A percentile compares a stretch with the other conserved stretches of the same genome.
These are phyloP conservation scores for Rosalia funebris DNA, from an alignment of 2,888 invertebrate species.

Conservation along the genomic window DNA sequence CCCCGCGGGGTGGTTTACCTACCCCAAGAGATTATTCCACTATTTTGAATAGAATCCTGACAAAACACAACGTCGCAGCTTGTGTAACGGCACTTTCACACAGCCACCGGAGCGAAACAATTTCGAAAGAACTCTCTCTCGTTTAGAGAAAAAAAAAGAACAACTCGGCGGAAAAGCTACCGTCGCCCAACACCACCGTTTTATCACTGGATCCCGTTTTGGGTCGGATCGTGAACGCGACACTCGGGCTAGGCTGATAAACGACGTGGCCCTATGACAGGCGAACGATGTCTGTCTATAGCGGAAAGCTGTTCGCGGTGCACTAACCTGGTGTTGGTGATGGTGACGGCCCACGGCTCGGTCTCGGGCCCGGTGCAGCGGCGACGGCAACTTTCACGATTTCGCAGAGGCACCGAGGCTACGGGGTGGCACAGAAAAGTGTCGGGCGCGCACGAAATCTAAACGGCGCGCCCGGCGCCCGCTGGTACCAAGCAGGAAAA, in stretches of 20 bases:
- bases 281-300: conserved; percentile 30
- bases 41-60: no score
- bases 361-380: conserved; percentile 35
- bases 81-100: conserved; percentile 41
- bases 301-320: conserved; percentile 51
- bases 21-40: neutral
- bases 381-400: conserved; percentile 50
- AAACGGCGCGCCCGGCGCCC: neutral
- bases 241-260: neutral
- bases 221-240: neutral
- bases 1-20: no score
- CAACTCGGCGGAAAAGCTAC: neutral
- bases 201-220: conserved; percentile 2
- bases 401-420: conserved; percentile 25
- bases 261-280: neutral
- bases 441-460: neutral
- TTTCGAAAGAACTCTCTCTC: conserved; percentile 65
- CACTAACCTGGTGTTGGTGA: conserved; percentile 58
- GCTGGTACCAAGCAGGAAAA: neutral
- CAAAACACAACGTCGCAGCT: neutral
- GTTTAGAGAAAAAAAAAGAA: neutral
- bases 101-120: conserved; percentile 41
- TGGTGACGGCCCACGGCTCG: conserved; percentile 35
- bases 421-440: conserved; percentile 16
- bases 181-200: neutral